Evolutionary conservation across 2,113 vertebrate species (phyloP).

Genomic region (Strix uralensis): DNA sequence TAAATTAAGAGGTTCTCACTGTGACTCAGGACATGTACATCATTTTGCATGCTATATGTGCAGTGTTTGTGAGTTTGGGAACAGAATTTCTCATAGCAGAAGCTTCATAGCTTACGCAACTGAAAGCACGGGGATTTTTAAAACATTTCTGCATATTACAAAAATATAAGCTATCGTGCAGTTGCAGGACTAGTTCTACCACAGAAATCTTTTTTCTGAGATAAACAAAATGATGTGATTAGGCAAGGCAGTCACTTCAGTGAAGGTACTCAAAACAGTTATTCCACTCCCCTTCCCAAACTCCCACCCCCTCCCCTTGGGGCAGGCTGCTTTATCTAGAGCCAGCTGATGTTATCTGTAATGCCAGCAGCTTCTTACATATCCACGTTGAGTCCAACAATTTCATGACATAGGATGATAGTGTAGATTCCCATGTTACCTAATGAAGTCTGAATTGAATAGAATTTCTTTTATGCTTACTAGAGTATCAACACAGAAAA

Average conservation of each 20-base stretch:
- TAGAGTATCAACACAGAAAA: neutral
- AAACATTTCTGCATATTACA: neutral
- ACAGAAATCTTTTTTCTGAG: neutral
- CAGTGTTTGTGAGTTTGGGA: neutral
- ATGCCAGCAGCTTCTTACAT: constrained; percentile 16
- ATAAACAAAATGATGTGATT: neutral
- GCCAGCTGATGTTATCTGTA: constrained; percentile 36
- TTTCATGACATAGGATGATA: neutral
- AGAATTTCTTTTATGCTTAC: neutral
- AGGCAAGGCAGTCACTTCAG: neutral
- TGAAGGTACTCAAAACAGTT: neutral
- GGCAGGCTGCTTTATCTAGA: constrained; percentile 8
- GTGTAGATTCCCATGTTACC: neutral
- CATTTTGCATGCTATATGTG: neutral
- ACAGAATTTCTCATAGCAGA: neutral
- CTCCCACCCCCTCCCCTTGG: neutral
- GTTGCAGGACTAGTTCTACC: neutral
- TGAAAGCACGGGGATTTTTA: neutral
- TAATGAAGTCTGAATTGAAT: neutral
- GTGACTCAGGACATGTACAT: neutral
- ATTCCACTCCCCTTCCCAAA: neutral
- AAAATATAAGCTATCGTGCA: neutral
- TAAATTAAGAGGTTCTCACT: constrained; percentile 43
- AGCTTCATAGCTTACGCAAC: neutral
- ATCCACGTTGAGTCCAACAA: neutral